Conservation (phyloP, 2,797 vertebrate species). For the Thaleichthys pacificus region DNA sequence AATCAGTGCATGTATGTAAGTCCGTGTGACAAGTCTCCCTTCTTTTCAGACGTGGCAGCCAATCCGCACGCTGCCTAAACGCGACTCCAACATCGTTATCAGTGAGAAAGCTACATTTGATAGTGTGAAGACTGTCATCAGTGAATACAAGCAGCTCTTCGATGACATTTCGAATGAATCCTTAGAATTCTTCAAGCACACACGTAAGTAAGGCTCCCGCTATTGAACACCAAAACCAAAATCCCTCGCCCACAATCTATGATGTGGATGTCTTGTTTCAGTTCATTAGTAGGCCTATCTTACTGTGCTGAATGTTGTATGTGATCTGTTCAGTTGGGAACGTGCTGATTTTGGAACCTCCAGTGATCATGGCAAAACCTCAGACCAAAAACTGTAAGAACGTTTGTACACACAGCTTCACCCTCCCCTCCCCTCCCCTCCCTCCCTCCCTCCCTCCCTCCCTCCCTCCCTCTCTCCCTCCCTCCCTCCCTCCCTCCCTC, state of each 20-base stretch:
- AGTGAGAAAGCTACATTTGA: neutral
- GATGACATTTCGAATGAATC: neutral
- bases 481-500: neutral
- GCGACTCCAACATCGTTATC: neutral
- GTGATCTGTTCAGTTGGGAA: neutral
- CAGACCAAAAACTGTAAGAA: neutral
- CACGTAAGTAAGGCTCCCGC: neutral
- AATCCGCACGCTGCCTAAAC: neutral
- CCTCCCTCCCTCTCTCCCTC: neutral
- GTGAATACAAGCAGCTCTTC: neutral
- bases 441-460: neutral
- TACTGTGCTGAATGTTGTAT: neutral
- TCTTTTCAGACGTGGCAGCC: constrained; percentile 3
- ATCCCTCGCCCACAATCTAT: neutral
- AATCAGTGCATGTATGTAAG: neutral
- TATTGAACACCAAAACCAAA: neutral
- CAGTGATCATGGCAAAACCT: neutral
- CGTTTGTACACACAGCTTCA: neutral
- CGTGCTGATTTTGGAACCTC: neutral
- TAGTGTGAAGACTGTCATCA: neutral
- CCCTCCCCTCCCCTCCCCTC: neutral
- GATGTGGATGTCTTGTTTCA: neutral
- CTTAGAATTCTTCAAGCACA: neutral
- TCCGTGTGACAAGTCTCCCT: neutral
- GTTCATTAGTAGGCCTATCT: no score